Percentiles rank a stretch among this genome's conserved stretches.
These are phyloP conservation scores for Peucedramus taeniatus DNA, from an alignment of 2,113 vertebrate species.

Conservation along the genomic window DNA sequence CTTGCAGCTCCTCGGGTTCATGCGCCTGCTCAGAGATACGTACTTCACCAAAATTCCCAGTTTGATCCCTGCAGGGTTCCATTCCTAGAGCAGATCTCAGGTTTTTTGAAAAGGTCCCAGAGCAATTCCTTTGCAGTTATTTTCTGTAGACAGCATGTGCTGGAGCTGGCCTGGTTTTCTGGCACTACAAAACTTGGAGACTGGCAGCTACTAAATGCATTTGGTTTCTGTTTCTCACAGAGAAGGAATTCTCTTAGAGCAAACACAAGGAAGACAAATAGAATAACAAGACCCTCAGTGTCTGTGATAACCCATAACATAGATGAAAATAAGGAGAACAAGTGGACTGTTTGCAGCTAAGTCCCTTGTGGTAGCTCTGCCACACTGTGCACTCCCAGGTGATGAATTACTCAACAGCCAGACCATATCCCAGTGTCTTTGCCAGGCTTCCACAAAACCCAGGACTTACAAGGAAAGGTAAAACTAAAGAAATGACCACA, in stretches of 20 bases:
- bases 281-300: neutral
- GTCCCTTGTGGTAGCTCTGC: neutral
- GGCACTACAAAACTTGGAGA: neutral
- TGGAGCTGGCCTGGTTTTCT: neutral
- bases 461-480: neutral
- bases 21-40: neutral
- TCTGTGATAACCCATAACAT: neutral
- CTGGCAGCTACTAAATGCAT: neutral
- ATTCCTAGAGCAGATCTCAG: neutral
- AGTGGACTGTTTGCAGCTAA: neutral
- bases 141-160: neutral
- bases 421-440: neutral
- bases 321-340: neutral
- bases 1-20: neutral
- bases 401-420: neutral
- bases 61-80: neutral
- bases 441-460: neutral
- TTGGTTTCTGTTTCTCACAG: neutral
- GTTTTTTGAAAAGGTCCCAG: neutral
- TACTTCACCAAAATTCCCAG: neutral
- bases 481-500: neutral
- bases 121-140: neutral
- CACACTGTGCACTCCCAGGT: neutral
- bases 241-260: neutral
- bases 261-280: neutral